Evolutionary conservation across 2,797 vertebrate species (phyloP), one percentile per base, ranked within the genome.

Genomic region (Coilia nasus): DNA sequence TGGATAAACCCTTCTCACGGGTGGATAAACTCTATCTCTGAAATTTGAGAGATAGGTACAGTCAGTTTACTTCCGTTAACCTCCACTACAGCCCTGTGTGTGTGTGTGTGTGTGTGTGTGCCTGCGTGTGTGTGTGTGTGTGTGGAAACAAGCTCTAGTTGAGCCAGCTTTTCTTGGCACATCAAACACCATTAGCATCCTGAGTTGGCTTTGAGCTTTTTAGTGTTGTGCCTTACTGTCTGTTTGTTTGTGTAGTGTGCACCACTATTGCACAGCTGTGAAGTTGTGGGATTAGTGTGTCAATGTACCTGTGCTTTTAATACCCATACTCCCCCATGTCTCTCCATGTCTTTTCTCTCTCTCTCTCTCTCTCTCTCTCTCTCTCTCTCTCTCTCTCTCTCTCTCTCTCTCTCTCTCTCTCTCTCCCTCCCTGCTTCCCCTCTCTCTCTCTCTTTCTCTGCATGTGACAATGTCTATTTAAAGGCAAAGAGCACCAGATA

Each of bases 181-280:
- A 44, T 78, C 71, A 78, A 78, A 78, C 71, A n/a, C 71, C 71
- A 17, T 10, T 31, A 78, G 31, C 64, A 71, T 31, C 64, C 25
- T 31, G 9, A 71, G 25, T 15, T n/a, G 17, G 3, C 17, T 59
- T 15, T 28, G 62, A 17, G 67, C 67, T 75, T 4, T 17, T 28
- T 71, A 28, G 2, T 17, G 14, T 9, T 54, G 67, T 41, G 28
- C 64, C 31, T 35, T 25, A 5, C 10, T 35, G 31, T 75, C 67
- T 75, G 67, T 78, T 44, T 78, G 17, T 35, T 44, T 44, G 35
- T 21, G 17, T 9, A 64, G 6, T 23, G 60, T 64, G 60, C 23
- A 23, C 17, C 19, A 19, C 57, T n/a, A 25, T 25, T 23, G 10
- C 60, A 25, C 60, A 64, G n/a, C 60, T 64, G 57, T 64, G 56